Conservation (phyloP, 1,140 invertebrate species). For the Atta cephalotes region DNA sequence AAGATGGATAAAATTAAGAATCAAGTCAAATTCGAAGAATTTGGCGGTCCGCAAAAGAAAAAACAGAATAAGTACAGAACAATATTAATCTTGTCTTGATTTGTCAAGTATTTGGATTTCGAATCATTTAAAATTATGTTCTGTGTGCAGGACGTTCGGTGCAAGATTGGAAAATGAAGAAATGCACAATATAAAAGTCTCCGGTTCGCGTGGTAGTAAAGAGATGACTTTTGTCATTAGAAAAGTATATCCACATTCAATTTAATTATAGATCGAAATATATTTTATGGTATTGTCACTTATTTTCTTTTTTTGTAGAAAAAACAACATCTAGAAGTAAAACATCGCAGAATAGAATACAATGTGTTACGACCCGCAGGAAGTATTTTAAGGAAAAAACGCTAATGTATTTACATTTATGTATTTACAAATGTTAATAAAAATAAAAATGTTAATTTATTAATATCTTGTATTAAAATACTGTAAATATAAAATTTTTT, state of each 20-base stretch:
- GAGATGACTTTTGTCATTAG: constrained; percentile 92
- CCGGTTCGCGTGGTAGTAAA: constrained; percentile 89
- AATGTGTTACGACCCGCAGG: constrained; percentile 90
- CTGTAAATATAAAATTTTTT: constrained; percentile 30
- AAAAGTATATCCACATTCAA: constrained; percentile 83
- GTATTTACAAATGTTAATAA: constrained; percentile 6
- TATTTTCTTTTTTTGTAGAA: constrained; percentile 63
- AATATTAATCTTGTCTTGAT: constrained; percentile 36
- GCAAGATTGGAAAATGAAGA: constrained; percentile 89
- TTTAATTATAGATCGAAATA: background rate
- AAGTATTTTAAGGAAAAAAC: constrained; percentile 79
- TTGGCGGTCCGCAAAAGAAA: constrained; percentile 83
- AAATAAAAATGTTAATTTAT: constrained; percentile 30
- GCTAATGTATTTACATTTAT: constrained; percentile 23
- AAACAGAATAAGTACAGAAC: constrained; percentile 86
- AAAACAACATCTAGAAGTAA: constrained; percentile 74
- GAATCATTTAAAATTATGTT: constrained; percentile 36
- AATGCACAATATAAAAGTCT: constrained; percentile 86
- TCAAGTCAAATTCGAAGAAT: constrained; percentile 88
- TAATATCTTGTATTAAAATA: constrained; percentile 28
- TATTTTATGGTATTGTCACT: constrained; percentile 22
- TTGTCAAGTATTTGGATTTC: background rate
- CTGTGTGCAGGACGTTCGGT: constrained; percentile 89
- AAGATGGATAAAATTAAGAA: constrained; percentile 90
- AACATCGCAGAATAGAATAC: constrained; percentile 91